Conservation (phyloP, 1,140 invertebrate species). For the Protaetia brevitarsis region DNA sequence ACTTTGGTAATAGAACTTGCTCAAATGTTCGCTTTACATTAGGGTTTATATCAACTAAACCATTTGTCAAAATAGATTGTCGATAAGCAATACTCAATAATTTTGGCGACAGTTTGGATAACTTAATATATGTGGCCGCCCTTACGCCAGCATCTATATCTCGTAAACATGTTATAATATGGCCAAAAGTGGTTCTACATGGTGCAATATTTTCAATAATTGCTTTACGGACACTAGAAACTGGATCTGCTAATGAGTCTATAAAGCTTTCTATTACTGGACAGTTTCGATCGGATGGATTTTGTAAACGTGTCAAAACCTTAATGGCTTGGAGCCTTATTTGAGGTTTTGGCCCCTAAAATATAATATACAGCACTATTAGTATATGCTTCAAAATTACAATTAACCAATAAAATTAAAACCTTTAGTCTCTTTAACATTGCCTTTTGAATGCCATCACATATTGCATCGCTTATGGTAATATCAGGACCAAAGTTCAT, state of each 20-base stretch:
- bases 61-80: constrained; percentile 61
- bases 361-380: background rate
- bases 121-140: constrained; percentile 66
- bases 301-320: constrained; percentile 77
- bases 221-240: constrained; percentile 46
- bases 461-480: background rate
- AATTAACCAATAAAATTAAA: too few species aligned
- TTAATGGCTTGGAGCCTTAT: constrained; percentile 75
- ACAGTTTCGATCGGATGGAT: constrained; percentile 72
- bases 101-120: constrained; percentile 66
- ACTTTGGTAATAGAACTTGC: constrained; percentile 58
- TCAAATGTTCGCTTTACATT: constrained; percentile 50
- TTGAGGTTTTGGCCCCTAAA: constrained; percentile 65
- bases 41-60: constrained; percentile 63
- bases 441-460: background rate
- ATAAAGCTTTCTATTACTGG: constrained; percentile 74
- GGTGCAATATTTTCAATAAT: constrained; percentile 48
- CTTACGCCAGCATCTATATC: constrained; percentile 55
- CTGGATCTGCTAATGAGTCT: constrained; percentile 72
- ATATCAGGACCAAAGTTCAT: background rate
- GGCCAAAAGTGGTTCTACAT: constrained; percentile 45
- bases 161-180: constrained; percentile 31
- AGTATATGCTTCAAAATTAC: too few species aligned
- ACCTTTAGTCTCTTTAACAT: background rate
- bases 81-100: constrained; percentile 68